phyloP scores from a whole-genome alignment of 2,797 vertebrate species.

The Oophaga sylvatica region DNA sequence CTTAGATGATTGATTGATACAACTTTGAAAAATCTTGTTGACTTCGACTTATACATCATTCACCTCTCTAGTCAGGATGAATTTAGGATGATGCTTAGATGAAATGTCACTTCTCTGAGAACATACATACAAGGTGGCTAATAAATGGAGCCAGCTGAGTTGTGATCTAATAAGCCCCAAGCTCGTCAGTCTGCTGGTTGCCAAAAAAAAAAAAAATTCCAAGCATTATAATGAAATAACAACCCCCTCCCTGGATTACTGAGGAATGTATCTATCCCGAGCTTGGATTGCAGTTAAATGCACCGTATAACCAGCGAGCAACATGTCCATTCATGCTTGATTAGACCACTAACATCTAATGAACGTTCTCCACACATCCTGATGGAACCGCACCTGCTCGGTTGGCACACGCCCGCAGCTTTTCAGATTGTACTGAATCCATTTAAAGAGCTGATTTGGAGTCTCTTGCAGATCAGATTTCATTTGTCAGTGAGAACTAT shows the following conservation, averaged over 20 bases:
- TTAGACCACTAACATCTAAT: conserved; percentile 38
- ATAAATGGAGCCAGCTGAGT: background rate
- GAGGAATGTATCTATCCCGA: conserved; percentile 30
- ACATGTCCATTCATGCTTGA: conserved; percentile 36
- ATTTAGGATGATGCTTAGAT: background rate
- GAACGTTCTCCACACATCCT: conserved; percentile 11
- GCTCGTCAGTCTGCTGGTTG: background rate
- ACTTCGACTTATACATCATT: too few species aligned
- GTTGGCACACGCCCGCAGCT: conserved; percentile 1
- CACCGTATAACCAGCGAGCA: conserved; percentile 7
- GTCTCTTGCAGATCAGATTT: background rate
- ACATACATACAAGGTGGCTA: background rate
- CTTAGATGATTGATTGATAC: background rate
- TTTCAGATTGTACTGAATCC: background rate
- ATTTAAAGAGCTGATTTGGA: conserved; percentile 6
- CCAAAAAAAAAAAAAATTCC: conserved; percentile 15
- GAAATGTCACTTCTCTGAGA: background rate
- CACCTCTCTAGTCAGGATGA: background rate
- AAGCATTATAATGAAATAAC: conserved; percentile 26
- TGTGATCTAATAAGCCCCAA: conserved; percentile 11
- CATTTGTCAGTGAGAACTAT: conserved; percentile 7
- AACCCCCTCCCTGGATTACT: conserved; percentile 40
- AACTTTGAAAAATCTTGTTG: background rate
- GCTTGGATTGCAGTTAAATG: background rate
- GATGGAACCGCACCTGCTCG: conserved; percentile 38